phyloP scores from a whole-genome alignment of 2,113 vertebrate genomes.

The Xyliphius kryptos region DNA sequence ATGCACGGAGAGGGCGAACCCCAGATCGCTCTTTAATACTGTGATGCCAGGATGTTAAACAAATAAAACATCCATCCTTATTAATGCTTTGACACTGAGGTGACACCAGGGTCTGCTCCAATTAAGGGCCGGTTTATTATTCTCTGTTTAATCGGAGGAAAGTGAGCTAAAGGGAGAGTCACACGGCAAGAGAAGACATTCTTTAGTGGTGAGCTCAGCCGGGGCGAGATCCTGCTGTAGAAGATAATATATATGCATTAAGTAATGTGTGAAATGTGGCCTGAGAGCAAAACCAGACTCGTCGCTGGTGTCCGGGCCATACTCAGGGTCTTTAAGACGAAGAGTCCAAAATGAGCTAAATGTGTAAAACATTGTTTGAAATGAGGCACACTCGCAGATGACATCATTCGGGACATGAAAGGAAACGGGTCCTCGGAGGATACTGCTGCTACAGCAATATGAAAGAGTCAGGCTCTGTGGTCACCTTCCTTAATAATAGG shows the following conservation, averaged over 20 bases:
- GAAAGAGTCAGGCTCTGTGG: not conserved
- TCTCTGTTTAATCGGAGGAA: conserved; percentile 17
- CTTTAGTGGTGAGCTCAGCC: conserved; percentile 31
- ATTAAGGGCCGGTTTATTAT: conserved; percentile 32
- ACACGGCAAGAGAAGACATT: conserved; percentile 27
- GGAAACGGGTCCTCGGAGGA: conserved; percentile 14
- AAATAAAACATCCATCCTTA: conserved; percentile 40
- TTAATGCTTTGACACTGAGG: conserved; percentile 24
- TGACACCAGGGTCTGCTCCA: conserved; percentile 13
- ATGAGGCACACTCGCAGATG: conserved; percentile 17
- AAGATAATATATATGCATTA: conserved; percentile 31
- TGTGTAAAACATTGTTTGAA: conserved; percentile 18
- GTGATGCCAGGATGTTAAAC: conserved; percentile 35
- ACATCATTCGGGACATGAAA: conserved; percentile 38
- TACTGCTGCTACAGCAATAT: conserved; percentile 18
- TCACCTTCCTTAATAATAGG: conserved; percentile 1
- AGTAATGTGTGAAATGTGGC: conserved; percentile 27
- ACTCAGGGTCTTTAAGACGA: not conserved
- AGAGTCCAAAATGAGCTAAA: conserved; percentile 13
- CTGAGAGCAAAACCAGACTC: conserved; percentile 15
- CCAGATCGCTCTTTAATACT: conserved; percentile 29
- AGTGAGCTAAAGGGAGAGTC: conserved; percentile 7
- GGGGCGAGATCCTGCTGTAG: conserved; percentile 20
- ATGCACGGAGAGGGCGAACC: no score
- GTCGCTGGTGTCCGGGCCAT: conserved; percentile 6